A percentile compares a stretch with the other conserved stretches of the same genome.
Evolutionary conservation across 2,113 vertebrate species (phyloP).

Genomic region (Scortum barcoo): DNA sequence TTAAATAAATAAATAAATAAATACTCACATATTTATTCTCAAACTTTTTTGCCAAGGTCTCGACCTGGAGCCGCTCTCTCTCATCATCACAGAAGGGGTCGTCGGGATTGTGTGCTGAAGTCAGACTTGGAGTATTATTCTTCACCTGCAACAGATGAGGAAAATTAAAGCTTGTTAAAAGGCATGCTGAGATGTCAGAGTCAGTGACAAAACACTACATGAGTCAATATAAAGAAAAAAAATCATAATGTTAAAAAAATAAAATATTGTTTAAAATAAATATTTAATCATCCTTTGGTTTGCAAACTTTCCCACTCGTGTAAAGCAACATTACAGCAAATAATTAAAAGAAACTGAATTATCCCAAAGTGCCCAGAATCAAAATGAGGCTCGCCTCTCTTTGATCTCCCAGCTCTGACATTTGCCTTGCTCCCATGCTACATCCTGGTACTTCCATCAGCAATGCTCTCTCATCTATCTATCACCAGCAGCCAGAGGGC

Average conservation of each 20-base stretch:
- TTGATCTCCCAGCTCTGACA: conserved; percentile 57
- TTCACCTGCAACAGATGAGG: conserved; percentile 65
- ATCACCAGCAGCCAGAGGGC: conserved; percentile 76
- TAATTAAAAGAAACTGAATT: neutral
- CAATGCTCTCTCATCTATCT: conserved; percentile 71
- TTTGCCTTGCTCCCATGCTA: conserved; percentile 65
- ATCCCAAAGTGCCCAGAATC: conserved; percentile 11
- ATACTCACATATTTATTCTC: conserved; percentile 98
- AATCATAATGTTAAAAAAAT: neutral
- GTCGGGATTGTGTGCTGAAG: conserved; percentile 68
- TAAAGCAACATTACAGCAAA: neutral
- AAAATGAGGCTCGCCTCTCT: conserved; percentile 27
- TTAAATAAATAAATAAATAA: too few relatives aligned
- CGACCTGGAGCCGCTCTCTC: conserved; percentile 89
- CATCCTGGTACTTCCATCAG: conserved; percentile 79
- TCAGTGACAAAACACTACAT: too few relatives aligned
- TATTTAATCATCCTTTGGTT: neutral
- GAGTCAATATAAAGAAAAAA: conserved; percentile 1
- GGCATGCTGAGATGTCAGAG: neutral
- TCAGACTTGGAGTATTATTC: conserved; percentile 54
- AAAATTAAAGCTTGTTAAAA: neutral
- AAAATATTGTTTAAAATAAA: neutral
- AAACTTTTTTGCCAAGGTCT: conserved; percentile 95
- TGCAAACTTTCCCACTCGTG: neutral
- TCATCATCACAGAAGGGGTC: conserved; percentile 91